These are phyloP conservation scores for Astropecten irregularis DNA, from an alignment of 53 echinoderm and acorn worm species.

Conservation along the genomic window DNA sequence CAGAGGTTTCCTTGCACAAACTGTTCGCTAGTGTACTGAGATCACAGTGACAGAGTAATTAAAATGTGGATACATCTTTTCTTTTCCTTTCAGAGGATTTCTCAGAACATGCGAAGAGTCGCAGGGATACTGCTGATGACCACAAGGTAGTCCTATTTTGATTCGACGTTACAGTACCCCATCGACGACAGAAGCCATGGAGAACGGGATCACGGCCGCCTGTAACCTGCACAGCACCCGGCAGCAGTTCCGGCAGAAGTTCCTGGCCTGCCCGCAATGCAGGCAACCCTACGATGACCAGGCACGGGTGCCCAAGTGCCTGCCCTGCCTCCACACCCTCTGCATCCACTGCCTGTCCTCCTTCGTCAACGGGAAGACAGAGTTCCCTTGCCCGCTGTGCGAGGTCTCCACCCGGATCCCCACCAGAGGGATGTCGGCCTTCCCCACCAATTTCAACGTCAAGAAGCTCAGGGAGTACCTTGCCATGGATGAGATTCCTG, in stretches of 20 bases:
- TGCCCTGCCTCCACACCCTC: conserved; percentile 74
- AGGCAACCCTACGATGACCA: conserved; percentile 58
- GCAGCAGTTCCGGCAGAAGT: conserved; percentile 60
- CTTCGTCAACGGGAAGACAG: conserved; percentile 43
- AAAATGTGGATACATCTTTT: too few species aligned
- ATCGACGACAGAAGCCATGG: conserved; percentile 1
- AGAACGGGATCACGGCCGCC: conserved; percentile 21
- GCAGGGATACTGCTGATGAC: too few species aligned
- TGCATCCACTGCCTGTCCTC: conserved; percentile 65
- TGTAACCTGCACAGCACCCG: conserved; percentile 36
- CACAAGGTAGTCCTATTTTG: too few species aligned
- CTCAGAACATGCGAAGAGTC: too few species aligned
- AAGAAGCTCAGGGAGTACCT: conserved; percentile 57
- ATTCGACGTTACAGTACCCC: too few species aligned
- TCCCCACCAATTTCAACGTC: conserved; percentile 62
- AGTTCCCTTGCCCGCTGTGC: conserved; percentile 51
- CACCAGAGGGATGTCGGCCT: conserved; percentile 18
- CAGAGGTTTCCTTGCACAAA: too few species aligned
- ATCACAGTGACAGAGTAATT: too few species aligned
- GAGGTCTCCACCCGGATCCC: conserved; percentile 11
- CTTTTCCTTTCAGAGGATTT: too few species aligned
- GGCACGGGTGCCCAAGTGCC: conserved; percentile 64
- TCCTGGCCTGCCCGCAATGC: conserved; percentile 66
- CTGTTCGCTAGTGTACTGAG: too few species aligned
- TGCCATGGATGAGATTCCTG: conserved; percentile 55